Base-by-base conservation (phyloP, 1,140 invertebrate genomes). In the Conus ventricosus region DNA sequence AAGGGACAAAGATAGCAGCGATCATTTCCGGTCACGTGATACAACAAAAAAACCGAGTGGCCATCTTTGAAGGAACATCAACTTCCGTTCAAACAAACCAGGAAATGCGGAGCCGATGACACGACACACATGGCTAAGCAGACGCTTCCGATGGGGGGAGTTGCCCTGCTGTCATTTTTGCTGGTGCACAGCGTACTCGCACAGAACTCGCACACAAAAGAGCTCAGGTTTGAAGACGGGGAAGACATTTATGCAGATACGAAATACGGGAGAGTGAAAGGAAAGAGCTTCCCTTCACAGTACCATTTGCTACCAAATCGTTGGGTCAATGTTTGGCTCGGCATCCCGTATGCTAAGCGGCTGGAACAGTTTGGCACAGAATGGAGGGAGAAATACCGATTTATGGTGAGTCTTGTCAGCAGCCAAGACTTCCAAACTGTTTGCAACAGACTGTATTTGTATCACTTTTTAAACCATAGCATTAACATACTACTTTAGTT, bases 261-360 rank as follows among this genome's bases (percentile, higher is more conserved):
- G 10, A 5, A 84, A n/a, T 89, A 80, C 84, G 87, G 83, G 53
- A 51, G 57, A 20, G 91, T 93, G 1, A 86, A 90, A 80, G 93
- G 93, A 17, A 89, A 92, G 17, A 89, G 87, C 39, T 91, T 91
- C 54, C 88, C 85, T 8, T 92, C 91, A 2, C 91, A 92, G 51
- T 92, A 92, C 83, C 87, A 90, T 25, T 75, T 83, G 4, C 87
- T 88, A 15, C 81, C 90, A 11, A 87, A 87, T 55, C 87, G 85
- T 84, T 84, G 91, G 67, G 88, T 92, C 23, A 93, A 92, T 86
- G 84, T 91, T 51, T 93, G 88, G 57, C 88, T 93, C 0, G 93
- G 92, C 0, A 88, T 93, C 25, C 92, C 92, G 10, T 93, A 93
- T 82, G 91, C 93, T 23, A 92, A 91, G 82, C 81, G 91, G 81